A percentile compares a stretch with the other conserved stretches of the same genome.
These are phyloP conservation scores for Zosterops japonicus DNA, from an alignment of 2,113 vertebrate species.

Conservation along the genomic window DNA sequence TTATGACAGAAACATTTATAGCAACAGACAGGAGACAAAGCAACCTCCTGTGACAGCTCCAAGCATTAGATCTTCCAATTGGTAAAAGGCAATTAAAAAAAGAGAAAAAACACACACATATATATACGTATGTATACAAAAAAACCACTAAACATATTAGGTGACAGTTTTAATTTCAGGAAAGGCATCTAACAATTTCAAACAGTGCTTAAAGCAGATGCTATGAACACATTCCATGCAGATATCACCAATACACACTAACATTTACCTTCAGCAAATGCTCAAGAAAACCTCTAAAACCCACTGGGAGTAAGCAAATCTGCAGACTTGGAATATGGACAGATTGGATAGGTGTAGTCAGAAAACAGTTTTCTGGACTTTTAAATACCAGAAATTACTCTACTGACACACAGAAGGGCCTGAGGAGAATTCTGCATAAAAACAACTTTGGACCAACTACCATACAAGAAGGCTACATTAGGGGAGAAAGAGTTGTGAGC, in stretches of 20 bases:
- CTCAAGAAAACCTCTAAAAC: background rate
- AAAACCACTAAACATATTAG: background rate
- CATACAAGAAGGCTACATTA: background rate
- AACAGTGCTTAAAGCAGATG: background rate
- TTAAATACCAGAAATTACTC: background rate
- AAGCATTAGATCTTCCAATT: background rate
- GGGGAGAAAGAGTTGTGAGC: background rate
- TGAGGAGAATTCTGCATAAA: background rate
- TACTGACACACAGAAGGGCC: background rate
- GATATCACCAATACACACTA: background rate
- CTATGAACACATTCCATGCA: background rate
- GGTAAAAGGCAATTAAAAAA: background rate
- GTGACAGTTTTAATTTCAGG: background rate
- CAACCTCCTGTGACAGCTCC: background rate
- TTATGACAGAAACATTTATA: slow-evolving; percentile 4
- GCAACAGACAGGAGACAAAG: background rate
- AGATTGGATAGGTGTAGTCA: background rate
- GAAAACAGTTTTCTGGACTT: background rate
- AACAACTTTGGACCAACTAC: background rate
- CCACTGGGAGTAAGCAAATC: background rate
- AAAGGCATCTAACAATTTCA: background rate
- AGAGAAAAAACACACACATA: background rate
- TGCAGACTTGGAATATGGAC: background rate
- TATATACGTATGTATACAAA: rapidly evolving
- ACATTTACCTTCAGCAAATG: background rate